A percentile compares a stretch with the other conserved stretches of the same genome.
Conservation (phyloP, 2,888 invertebrate genomes). For the Meta bourneti region DNA sequence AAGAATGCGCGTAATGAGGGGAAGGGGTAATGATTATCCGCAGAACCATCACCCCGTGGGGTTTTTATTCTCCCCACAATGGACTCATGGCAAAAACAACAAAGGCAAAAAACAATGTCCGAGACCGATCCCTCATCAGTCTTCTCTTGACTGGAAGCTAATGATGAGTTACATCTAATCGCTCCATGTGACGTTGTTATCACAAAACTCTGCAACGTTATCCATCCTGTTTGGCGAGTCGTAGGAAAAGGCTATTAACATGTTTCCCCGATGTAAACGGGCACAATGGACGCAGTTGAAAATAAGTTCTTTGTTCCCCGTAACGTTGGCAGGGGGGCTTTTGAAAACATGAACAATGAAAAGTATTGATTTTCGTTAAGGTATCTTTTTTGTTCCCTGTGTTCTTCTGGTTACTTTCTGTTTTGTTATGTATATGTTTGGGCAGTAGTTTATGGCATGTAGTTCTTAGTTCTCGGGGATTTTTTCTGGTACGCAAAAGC, state of each 20-base stretch:
- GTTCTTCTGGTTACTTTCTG: constrained; percentile 27
- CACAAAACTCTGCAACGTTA: constrained; percentile 41
- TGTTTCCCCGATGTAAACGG: constrained; percentile 31
- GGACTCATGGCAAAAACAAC: constrained; percentile 34
- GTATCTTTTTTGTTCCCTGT: constrained; percentile 38
- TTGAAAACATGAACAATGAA: constrained; percentile 65
- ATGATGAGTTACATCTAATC: constrained; percentile 69
- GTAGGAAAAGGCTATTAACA: constrained; percentile 56
- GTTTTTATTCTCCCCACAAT: constrained; percentile 8
- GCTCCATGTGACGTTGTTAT: constrained; percentile 65
- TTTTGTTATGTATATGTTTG: constrained; percentile 29
- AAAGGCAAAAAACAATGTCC: constrained; percentile 35
- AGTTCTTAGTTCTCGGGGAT: not conserved
- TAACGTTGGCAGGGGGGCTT: constrained; percentile 43
- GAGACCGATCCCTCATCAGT: constrained; percentile 47
- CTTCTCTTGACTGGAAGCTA: constrained; percentile 54
- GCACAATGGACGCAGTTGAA: constrained; percentile 55
- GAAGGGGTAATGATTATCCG: constrained; percentile 61
- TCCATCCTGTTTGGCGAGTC: constrained; percentile 39
- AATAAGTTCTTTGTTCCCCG: constrained; percentile 41
- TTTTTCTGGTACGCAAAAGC: not conserved
- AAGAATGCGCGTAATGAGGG: constrained; percentile 35
- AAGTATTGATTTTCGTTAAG: constrained; percentile 61
- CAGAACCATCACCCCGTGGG: constrained; percentile 10
- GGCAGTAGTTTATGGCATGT: constrained; percentile 6